These are phyloP conservation scores for Psix sp. DNA, from an alignment of 1,140 invertebrate species.

Conservation along the genomic window DNA sequence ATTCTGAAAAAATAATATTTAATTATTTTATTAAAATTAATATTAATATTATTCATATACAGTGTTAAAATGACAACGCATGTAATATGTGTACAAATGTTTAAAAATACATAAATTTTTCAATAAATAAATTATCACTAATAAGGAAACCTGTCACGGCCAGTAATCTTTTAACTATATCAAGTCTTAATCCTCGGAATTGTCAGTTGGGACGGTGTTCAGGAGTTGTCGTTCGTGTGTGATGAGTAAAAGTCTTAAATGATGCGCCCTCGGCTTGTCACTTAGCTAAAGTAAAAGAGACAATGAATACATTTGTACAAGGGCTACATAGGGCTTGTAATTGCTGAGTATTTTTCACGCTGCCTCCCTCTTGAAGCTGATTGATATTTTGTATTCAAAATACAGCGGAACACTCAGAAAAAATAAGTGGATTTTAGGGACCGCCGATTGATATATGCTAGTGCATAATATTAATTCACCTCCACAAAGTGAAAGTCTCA, in stretches of 20 bases:
- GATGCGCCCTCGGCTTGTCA: conserved; percentile 52
- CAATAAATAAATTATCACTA: background rate
- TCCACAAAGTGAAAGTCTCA: conserved; percentile 45
- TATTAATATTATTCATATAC: too few relatives aligned
- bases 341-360: conserved; percentile 76
- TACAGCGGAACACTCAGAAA: conserved; percentile 52
- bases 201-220: conserved; percentile 34
- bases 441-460: conserved; percentile 55
- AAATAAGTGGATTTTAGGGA: conserved; percentile 61
- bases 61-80: too few relatives aligned
- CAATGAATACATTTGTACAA: conserved; percentile 64
- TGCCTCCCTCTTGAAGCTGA: conserved; percentile 65
- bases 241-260: conserved; percentile 57
- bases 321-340: conserved; percentile 66
- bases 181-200: conserved; percentile 40
- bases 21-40: too few relatives aligned
- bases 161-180: conserved; percentile 38
- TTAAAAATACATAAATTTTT: conserved; percentile 1
- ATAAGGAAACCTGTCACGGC: conserved; percentile 14
- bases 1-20: too few relatives aligned
- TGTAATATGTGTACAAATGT: too few relatives aligned
- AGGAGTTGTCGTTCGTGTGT: conserved; percentile 45
- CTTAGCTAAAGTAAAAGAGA: conserved; percentile 62
- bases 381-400: conserved; percentile 76
- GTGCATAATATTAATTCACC: conserved; percentile 48